phyloP scores from a whole-genome alignment of 92 coral and sea anemone species.

The Porites rus region DNA sequence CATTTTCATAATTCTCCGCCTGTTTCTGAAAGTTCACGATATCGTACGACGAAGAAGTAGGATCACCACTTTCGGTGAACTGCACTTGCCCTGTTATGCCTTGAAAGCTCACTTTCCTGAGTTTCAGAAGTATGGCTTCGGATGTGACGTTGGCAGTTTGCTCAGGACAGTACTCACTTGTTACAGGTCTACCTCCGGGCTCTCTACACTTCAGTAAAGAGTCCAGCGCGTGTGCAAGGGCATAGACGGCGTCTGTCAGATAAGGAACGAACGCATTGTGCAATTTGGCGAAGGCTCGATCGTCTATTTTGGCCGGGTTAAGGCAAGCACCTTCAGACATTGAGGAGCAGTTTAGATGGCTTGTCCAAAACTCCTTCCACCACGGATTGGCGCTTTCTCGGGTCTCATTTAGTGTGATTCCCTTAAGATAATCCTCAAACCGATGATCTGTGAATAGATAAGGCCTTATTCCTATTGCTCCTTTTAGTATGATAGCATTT shows the following conservation, averaged over 20 bases:
- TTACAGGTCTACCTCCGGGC: constrained; percentile 7
- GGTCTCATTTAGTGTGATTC: constrained; percentile 44
- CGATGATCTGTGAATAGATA: constrained; percentile 38
- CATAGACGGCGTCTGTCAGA: constrained; percentile 77
- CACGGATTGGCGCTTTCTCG: constrained; percentile 58
- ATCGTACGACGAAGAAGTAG: constrained; percentile 67
- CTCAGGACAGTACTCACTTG: constrained; percentile 41
- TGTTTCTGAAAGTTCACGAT: constrained; percentile 67
- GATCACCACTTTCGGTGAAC: constrained; percentile 70
- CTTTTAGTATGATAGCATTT: constrained; percentile 64
- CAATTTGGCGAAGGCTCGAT: constrained; percentile 46
- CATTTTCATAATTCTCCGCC: constrained; percentile 20
- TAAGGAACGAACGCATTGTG: constrained; percentile 78
- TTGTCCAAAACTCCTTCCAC: constrained; percentile 81
- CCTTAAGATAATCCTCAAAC: constrained; percentile 59
- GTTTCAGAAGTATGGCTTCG: constrained; percentile 57
- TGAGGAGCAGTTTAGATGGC: constrained; percentile 47
- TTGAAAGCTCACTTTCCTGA: constrained; percentile 60
- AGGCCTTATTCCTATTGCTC: constrained; percentile 76
- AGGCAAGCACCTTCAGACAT: constrained; percentile 27
- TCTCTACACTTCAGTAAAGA: constrained; percentile 44
- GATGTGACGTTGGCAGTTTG: constrained; percentile 27
- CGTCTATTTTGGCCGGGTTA: constrained; percentile 16
- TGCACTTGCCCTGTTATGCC: constrained; percentile 73
- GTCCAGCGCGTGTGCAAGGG: constrained; percentile 75